Conservation (phyloP, 64 coral and sea anemone species). For the Stichodactyla mertensii region DNA sequence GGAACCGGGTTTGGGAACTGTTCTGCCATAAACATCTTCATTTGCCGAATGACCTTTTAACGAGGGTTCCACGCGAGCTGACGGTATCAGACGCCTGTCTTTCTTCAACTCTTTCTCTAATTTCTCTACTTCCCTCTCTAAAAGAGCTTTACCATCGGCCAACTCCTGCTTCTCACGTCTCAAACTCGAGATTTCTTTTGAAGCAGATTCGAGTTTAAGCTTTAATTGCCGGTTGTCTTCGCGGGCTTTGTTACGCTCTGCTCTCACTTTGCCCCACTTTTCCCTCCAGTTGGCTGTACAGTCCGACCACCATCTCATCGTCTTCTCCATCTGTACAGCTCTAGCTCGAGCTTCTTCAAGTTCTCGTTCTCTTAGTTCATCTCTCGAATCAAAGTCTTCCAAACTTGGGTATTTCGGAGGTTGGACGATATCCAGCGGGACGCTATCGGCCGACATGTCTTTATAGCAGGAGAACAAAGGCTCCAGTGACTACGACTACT, state of each 20-base stretch:
- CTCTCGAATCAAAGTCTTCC: conserved; percentile 77
- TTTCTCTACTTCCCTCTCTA: conserved; percentile 78
- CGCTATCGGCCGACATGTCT: conserved; percentile 3
- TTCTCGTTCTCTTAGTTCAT: conserved; percentile 81
- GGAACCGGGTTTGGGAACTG: conserved; percentile 71
- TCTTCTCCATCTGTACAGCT: conserved; percentile 93
- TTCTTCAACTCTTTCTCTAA: conserved; percentile 79
- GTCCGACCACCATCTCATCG: conserved; percentile 97
- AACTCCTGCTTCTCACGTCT: conserved; percentile 61
- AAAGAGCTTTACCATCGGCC: conserved; percentile 41
- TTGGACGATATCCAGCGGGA: conserved; percentile 17
- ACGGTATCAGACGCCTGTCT: conserved; percentile 69
- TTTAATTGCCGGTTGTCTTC: conserved; percentile 93
- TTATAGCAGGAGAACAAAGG: not conserved
- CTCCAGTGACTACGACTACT: not conserved
- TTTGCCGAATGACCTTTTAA: conserved; percentile 48
- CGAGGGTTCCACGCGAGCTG: conserved; percentile 83
- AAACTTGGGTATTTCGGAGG: conserved; percentile 55
- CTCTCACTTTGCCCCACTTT: conserved; percentile 97
- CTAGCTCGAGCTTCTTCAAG: conserved; percentile 88
- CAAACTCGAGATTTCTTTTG: conserved; percentile 72
- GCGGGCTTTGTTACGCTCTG: conserved; percentile 84
- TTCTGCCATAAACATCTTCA: conserved; percentile 66
- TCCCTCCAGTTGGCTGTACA: conserved; percentile 95
- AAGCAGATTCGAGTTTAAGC: conserved; percentile 68